These are phyloP conservation scores for Drosophila erecta DNA, from an alignment of 1,140 invertebrate genomes.

Conservation along the genomic window DNA sequence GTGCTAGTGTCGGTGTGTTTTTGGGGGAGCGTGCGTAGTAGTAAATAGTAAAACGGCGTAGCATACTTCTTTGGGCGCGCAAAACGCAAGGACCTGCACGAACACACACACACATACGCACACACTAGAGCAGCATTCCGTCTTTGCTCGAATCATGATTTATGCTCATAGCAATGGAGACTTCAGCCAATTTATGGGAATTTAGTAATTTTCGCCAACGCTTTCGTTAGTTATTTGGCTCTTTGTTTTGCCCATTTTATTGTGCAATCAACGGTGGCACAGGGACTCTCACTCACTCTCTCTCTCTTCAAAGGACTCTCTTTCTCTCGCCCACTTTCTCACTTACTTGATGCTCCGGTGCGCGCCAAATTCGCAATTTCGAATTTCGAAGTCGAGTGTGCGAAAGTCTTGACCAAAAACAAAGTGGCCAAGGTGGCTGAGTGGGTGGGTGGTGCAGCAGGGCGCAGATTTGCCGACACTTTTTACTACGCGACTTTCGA, in stretches of 20 bases:
- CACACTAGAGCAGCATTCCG: background rate
- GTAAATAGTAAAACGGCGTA: conserved; percentile 76
- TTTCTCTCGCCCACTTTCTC: conserved; percentile 18
- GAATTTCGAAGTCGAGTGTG: conserved; percentile 38
- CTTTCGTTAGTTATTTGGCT: conserved; percentile 34
- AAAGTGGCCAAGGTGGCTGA: conserved; percentile 31
- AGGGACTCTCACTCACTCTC: background rate
- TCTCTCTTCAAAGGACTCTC: conserved; percentile 21
- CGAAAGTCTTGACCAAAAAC: conserved; percentile 64
- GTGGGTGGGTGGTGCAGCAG: conserved; percentile 55
- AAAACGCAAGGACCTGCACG: conserved; percentile 38
- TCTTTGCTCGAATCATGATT: conserved; percentile 32
- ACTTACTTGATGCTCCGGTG: conserved; percentile 67
- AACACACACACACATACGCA: conserved; percentile 7
- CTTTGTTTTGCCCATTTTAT: conserved; percentile 59
- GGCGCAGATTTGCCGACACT: conserved; percentile 68
- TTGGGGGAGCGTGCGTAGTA: conserved; percentile 71
- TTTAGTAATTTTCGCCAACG: conserved; percentile 31
- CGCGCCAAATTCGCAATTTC: conserved; percentile 74
- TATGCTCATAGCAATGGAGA: conserved; percentile 44
- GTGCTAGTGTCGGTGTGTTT: conserved; percentile 19
- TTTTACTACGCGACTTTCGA: conserved; percentile 70
- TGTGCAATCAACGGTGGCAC: conserved; percentile 59
- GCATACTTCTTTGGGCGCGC: conserved; percentile 78
- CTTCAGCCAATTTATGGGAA: conserved; percentile 51